These are phyloP conservation scores for Zaprionus nigranus DNA, from an alignment of 1,140 invertebrate genomes.

Conservation along the genomic window DNA sequence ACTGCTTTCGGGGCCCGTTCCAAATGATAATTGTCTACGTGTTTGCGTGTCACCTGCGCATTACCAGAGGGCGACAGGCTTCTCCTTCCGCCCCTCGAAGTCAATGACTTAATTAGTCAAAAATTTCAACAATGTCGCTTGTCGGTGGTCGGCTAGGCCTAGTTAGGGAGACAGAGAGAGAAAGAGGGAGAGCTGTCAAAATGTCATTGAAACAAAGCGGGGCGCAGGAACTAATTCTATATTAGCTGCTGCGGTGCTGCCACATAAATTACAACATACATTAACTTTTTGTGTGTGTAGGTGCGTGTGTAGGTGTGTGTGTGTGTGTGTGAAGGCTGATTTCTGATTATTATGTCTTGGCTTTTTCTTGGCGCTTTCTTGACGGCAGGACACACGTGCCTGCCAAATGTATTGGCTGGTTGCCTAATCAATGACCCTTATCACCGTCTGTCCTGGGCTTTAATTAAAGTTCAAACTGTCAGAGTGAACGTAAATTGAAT, in stretches of 20 bases:
- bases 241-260: slow-evolving; percentile 28
- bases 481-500: slow-evolving; percentile 71
- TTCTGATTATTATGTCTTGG: slow-evolving; percentile 55
- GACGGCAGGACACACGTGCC: slow-evolving; percentile 52
- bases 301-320: too few relatives aligned
- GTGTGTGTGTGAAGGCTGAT: slow-evolving; percentile 22
- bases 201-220: slow-evolving; percentile 26
- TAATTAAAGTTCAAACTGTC: slow-evolving; percentile 79
- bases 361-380: neutral
- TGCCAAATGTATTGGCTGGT: slow-evolving; percentile 49
- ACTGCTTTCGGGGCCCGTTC: slow-evolving; percentile 38
- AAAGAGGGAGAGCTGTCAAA: slow-evolving; percentile 33
- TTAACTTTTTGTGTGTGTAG: slow-evolving; percentile 23
- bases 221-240: slow-evolving; percentile 24
- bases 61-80: slow-evolving; percentile 32
- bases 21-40: slow-evolving; percentile 74
- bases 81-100: slow-evolving; percentile 6
- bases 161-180: too few relatives aligned
- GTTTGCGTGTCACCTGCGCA: slow-evolving; percentile 70
- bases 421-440: slow-evolving; percentile 73
- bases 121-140: slow-evolving; percentile 60
- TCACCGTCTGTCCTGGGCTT: slow-evolving; percentile 49
- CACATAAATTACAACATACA: slow-evolving; percentile 53
- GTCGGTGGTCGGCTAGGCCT: neutral
- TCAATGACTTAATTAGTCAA: slow-evolving; percentile 75